Base-by-base conservation (phyloP, 1,140 invertebrate genomes). In the Anoplolepis gracilipes region DNA sequence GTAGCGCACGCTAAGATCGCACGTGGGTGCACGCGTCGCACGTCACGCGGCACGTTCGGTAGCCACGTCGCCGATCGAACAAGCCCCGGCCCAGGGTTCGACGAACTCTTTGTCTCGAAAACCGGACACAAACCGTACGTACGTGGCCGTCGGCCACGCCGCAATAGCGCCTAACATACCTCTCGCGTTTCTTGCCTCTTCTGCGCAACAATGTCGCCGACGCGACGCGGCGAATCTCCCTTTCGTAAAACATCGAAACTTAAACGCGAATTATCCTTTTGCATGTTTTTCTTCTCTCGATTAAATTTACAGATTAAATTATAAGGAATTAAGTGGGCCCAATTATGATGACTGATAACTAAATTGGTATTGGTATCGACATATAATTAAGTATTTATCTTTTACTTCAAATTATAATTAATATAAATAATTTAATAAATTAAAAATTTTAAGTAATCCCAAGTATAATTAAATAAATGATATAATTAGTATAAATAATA, bases 91-190 rank as follows among this genome's bases (percentile, higher is more conserved):
- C 49, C 13, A 49, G 33, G 64, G 84, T 85, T 85, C 84, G 84
- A 85, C 76, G 84, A 85, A 85, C 84, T 78, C 84, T 85, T 85
- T 85, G 84, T 85, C 84, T 85, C 84, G 84, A 85, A 85, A 85
- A 85, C 84, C 84, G 84, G 84, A 85, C 84, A 70, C 84, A 70
- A 85, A 85, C 84, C 84, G 64, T 85, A 79, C 76, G 84, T 67
- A 36, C 62, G 49, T 69, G 25, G n/a, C 28, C 75, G 46, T 55
- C 61, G 36, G 61, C 61, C 72, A 62, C 53, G 62, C 62, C 75
- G 73, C 57, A 64, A 79, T 62, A 62, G 42, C 59, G 70, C 73
- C 73, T 64, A 59, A 69, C 62, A 85, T 79, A 79, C 75, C 73
- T 69, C 49, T 69, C 49, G 62, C 62, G 62, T 67, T 65, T 65